Percentiles rank a stretch among this genome's conserved stretches.
These are phyloP conservation scores for Patella vulgata DNA, from an alignment of 1,140 invertebrate species.

Conservation along the genomic window DNA sequence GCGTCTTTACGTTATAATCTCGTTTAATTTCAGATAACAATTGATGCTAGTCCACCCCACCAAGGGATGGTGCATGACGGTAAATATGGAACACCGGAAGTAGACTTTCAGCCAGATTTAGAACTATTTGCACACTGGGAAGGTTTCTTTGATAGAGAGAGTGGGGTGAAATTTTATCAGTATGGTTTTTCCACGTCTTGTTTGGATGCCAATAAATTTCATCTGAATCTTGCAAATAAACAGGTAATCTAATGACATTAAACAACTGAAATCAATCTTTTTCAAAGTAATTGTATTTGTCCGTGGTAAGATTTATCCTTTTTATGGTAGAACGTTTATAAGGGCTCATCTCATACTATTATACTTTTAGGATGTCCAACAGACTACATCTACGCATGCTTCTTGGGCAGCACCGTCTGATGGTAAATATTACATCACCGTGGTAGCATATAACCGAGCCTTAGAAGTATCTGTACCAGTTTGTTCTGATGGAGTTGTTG, in stretches of 20 bases:
- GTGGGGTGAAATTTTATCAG: constrained; percentile 42
- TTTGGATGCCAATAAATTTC: constrained; percentile 16
- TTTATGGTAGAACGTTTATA: no score
- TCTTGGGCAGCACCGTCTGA: constrained; percentile 14
- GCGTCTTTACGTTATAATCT: no score
- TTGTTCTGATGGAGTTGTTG: constrained; percentile 44
- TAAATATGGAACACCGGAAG: constrained; percentile 19
- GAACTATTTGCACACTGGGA: constrained; percentile 36
- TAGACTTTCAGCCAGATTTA: constrained; percentile 32
- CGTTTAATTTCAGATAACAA: constrained; percentile 38
- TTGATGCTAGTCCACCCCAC: constrained; percentile 40
- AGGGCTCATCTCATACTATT: no score
- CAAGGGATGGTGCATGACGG: constrained; percentile 40
- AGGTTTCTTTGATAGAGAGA: constrained; percentile 47
- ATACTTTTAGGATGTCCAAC: constrained; percentile 16
- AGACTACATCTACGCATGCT: constrained; percentile 27
- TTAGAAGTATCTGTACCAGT: constrained; percentile 33
- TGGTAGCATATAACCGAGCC: constrained; percentile 42
- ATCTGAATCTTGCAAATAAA: constrained; percentile 1
- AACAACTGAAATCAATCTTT: background rate
- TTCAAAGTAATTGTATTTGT: no score
- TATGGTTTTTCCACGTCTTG: constrained; percentile 28
- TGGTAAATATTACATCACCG: constrained; percentile 38
- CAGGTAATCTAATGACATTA: constrained; percentile 2
- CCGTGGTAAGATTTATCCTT: no score